These are phyloP conservation scores for Capromys pilorides DNA, from an alignment of 2,797 vertebrate species.

Conservation along the genomic window DNA sequence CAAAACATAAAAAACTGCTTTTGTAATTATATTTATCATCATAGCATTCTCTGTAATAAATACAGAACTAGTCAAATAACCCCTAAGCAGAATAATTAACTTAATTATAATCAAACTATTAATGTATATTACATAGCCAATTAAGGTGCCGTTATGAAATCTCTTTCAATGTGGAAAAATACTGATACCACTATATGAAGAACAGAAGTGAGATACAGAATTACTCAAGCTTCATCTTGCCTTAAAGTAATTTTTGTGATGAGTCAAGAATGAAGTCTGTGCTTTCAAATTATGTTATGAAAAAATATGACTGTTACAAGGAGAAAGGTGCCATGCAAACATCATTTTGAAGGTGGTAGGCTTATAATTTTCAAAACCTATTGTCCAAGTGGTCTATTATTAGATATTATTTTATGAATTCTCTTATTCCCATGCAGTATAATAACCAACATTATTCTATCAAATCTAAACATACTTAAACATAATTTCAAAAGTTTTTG, in stretches of 20 bases:
- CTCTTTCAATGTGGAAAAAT: neutral
- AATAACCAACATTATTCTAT: neutral
- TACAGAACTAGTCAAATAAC: neutral
- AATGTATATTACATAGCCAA: neutral
- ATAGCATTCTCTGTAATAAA: neutral
- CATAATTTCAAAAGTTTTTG: neutral
- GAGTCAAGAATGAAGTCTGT: neutral
- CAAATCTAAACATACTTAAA: neutral
- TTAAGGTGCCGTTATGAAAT: neutral
- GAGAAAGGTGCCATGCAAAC: neutral
- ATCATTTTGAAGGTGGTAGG: neutral
- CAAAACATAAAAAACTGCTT: neutral
- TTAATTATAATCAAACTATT: neutral
- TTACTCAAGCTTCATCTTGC: neutral
- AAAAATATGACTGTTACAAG: neutral
- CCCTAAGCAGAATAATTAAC: neutral
- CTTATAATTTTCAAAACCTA: neutral
- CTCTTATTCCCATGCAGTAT: neutral
- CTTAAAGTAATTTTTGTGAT: constrained; percentile 21
- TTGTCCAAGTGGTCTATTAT: neutral
- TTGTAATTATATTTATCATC: neutral
- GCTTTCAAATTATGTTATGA: neutral
- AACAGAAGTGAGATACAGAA: neutral
- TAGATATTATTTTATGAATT: neutral
- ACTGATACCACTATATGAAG: neutral